Conservation (phyloP, 2,113 vertebrate species). For the Cephalopholis sonnerati region DNA sequence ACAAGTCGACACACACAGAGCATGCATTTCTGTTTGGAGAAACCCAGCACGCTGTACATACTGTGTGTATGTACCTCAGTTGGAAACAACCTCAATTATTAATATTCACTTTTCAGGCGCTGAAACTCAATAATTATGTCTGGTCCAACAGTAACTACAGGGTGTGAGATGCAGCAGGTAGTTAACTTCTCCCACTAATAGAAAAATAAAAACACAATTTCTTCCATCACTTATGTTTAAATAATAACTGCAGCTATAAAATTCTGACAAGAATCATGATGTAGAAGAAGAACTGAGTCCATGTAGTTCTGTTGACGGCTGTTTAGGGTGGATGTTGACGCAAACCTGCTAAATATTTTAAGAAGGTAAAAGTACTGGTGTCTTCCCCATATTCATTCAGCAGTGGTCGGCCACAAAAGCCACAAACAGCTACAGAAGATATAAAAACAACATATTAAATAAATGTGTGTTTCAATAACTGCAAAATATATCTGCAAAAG, state of each 20-base stretch:
- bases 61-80: conserved; percentile 27
- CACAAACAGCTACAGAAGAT: conserved; percentile 30
- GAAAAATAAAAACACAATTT: background rate
- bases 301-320: conserved; percentile 39
- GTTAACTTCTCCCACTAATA: background rate
- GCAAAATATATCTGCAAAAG: conserved; percentile 28
- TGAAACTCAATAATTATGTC: conserved; percentile 41
- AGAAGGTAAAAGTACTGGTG: conserved; percentile 56
- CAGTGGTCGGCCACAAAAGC: conserved; percentile 17
- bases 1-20: conserved; percentile 35
- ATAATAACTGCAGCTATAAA: conserved; percentile 15
- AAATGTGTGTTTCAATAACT: conserved; percentile 18
- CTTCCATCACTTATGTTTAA: background rate
- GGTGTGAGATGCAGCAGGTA: background rate
- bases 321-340: conserved; percentile 49
- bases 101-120: conserved; percentile 49
- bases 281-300: conserved; percentile 13
- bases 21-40: conserved; percentile 38
- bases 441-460: conserved; percentile 30
- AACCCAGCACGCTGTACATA: conserved; percentile 13
- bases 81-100: conserved; percentile 62
- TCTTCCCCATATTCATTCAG: conserved; percentile 55
- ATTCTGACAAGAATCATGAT: conserved; percentile 19
- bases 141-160: conserved; percentile 17
- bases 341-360: conserved; percentile 77